These are phyloP conservation scores for Schizopygopsis malacanthus DNA, from an alignment of 2,797 vertebrate species.

Conservation along the genomic window DNA sequence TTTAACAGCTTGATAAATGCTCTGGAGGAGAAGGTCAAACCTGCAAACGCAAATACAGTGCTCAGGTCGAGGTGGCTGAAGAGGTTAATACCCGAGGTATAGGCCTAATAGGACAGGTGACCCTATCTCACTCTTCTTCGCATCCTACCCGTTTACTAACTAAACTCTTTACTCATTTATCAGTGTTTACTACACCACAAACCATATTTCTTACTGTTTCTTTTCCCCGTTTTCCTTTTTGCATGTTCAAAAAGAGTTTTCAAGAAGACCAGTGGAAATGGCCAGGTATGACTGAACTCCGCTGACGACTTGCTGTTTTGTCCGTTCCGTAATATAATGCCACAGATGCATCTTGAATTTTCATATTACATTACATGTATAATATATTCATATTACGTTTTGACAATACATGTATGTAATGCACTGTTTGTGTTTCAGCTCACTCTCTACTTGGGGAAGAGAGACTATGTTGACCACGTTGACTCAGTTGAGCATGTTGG, in stretches of 20 bases:
- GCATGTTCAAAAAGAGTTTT: conserved; percentile 79
- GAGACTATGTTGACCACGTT: conserved; percentile 89
- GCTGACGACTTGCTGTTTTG: neutral
- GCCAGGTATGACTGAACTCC: conserved; percentile 78
- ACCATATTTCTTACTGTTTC: conserved; percentile 9
- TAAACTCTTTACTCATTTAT: neutral
- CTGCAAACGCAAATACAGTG: neutral
- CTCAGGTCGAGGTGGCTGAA: conserved; percentile 29
- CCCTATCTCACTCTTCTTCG: neutral
- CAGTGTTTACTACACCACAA: neutral
- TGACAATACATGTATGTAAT: neutral
- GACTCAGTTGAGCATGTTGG: conserved; percentile 82
- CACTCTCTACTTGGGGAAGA: conserved; percentile 88
- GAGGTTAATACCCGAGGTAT: conserved; percentile 24
- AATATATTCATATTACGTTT: neutral
- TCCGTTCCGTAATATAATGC: neutral
- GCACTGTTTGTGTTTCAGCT: conserved; percentile 72
- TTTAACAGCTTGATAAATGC: conserved; percentile 28
- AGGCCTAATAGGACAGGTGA: conserved; percentile 27
- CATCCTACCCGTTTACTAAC: neutral
- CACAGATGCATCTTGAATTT: neutral
- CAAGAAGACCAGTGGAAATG: conserved; percentile 89
- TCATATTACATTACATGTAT: neutral
- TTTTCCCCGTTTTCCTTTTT: neutral
- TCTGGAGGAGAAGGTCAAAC: neutral